A percentile compares a stretch with the other conserved stretches of the same genome.
phyloP scores from a whole-genome alignment of 2,797 vertebrate genomes.

The Heliangelus exortis region DNA sequence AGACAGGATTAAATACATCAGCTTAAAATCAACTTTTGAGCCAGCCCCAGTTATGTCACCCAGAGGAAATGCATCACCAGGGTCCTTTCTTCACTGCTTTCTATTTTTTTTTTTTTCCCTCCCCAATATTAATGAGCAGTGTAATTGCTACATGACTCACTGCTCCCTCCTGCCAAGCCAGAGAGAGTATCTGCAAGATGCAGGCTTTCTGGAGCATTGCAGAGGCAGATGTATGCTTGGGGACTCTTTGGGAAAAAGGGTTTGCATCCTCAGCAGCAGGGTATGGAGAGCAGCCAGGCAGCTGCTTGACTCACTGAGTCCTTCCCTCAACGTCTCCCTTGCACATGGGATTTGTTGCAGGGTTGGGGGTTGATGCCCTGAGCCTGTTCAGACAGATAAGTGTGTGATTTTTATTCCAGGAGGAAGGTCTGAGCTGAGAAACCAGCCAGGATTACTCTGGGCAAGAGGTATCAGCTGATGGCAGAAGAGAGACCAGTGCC shows the following conservation, averaged over 20 bases:
- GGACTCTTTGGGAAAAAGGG: constrained; percentile 34
- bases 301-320: constrained; percentile 7
- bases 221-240: constrained; percentile 51
- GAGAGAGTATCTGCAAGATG: constrained; percentile 64
- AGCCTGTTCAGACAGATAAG: background rate
- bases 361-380: background rate
- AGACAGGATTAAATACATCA: constrained; percentile 74
- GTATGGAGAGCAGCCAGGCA: constrained; percentile 28
- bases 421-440: background rate
- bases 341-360: background rate
- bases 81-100: constrained; percentile 54
- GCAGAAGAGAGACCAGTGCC: background rate
- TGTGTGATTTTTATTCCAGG: background rate
- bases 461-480: background rate
- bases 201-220: constrained; percentile 13
- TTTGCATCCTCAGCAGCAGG: constrained; percentile 21
- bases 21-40: constrained; percentile 68
- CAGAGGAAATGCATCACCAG: constrained; percentile 71
- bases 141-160: constrained; percentile 68
- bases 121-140: constrained; percentile 62
- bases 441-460: background rate
- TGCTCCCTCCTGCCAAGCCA: constrained; percentile 34
- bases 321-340: background rate
- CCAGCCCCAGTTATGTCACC: constrained; percentile 70
- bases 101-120: background rate